Base-by-base conservation (phyloP, 2,888 invertebrate species). In the Drosophila fungiperda region DNA sequence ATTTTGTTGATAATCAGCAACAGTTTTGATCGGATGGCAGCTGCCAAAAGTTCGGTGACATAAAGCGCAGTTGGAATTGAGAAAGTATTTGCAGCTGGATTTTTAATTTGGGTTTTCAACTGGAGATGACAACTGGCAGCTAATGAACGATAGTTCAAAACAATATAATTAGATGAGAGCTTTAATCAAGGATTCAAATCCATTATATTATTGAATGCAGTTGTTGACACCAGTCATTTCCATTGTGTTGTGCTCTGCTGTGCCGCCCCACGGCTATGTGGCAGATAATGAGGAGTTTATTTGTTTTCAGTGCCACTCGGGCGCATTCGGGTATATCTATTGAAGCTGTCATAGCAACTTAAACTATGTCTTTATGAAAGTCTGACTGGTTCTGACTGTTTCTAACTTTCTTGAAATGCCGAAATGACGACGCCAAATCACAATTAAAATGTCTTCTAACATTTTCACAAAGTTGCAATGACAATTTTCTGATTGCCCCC, bases 401-500 rank as follows among this genome's bases (percentile, higher is more conserved):
- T 17, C 20, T 53, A 15, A 20, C 7, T 4, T 15, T 40, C 2
- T 49, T 15, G 29, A 11, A 26, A 40, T 40, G 55, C 32, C 49
- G 59, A 49, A 49, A 29, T 15, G 33, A 23, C 23, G 49, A 49
- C 50, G 55, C 36, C 40, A 68, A 83, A 78, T 83, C 76, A 70
- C 71, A 86, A 86, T 76, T 78, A 83, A 83, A 83, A 69, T 76
- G 78, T 71, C 68, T 68, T 68, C 60, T 68, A 59, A 66, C 64
- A 54, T 68, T 59, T 66, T 49, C 66, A 72, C 70, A 65, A 80
- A 77, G 50, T 71, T 69, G 68, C 61, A 73, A 73, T 78, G 32
- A 57, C 69, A 73, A 73, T 60, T 60, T 66, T 78, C 73, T 57
- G 73, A 77, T 77, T 77, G 73, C 69, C 66, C 45, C 65, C 45